phyloP scores from a whole-genome alignment of 2,888 invertebrate species.

The Chymomyza amoena region DNA sequence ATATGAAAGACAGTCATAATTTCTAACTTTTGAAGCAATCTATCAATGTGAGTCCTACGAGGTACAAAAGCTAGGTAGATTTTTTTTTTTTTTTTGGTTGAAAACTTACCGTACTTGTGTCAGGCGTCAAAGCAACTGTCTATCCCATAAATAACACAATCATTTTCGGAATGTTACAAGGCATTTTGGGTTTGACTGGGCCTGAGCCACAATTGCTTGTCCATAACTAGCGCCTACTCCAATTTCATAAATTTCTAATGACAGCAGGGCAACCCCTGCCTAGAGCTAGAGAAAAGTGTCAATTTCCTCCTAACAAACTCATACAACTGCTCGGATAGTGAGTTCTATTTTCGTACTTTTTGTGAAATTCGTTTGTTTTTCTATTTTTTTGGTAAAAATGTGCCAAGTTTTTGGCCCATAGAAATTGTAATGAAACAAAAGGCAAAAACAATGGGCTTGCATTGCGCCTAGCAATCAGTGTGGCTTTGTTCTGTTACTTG shows the following conservation, averaged over 20 bases:
- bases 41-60: not conserved
- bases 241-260: constrained; percentile 55
- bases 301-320: constrained; percentile 61
- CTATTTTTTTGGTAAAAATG: constrained; percentile 25
- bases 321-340: constrained; percentile 46
- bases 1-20: not conserved
- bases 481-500: constrained; percentile 49
- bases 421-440: constrained; percentile 53
- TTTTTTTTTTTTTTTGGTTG: not conserved
- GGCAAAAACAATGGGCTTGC: constrained; percentile 57
- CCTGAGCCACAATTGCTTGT: constrained; percentile 38
- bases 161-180: not conserved
- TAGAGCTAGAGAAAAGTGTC: constrained; percentile 49
- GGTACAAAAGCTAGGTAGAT: too few relatives aligned
- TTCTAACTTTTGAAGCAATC: not conserved
- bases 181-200: not conserved
- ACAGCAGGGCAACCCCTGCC: constrained; percentile 15
- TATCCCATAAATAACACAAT: constrained; percentile 27
- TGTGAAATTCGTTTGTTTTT: not conserved
- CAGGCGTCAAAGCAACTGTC: constrained; percentile 58
- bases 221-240: constrained; percentile 48
- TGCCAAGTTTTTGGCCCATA: constrained; percentile 32
- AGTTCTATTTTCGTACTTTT: constrained; percentile 26
- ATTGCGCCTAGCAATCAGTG: constrained; percentile 66
- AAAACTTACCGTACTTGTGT: constrained; percentile 28